These are phyloP conservation scores for Tubulanus polymorphus DNA, from an alignment of 2,888 invertebrate species.

Conservation along the genomic window DNA sequence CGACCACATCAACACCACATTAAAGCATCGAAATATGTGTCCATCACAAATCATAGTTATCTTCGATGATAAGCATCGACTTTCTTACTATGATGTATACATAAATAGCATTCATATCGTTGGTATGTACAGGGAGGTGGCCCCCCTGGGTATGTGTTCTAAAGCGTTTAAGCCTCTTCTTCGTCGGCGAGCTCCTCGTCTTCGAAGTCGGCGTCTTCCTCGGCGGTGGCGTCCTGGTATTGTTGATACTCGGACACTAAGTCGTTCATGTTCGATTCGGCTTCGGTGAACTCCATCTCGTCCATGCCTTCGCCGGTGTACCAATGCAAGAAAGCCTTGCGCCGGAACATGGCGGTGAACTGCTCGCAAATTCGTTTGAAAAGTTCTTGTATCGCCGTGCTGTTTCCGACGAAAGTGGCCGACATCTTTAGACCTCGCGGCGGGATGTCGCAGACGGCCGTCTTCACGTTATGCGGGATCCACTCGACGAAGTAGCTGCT, in stretches of 20 bases:
- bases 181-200: slow-evolving; percentile 9
- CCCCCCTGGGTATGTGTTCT: background rate
- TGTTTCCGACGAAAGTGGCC: slow-evolving; percentile 18
- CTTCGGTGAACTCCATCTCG: slow-evolving; percentile 95
- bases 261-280: slow-evolving; percentile 87
- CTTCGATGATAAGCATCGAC: no score
- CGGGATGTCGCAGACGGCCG: slow-evolving; percentile 84
- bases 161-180: slow-evolving; percentile 2
- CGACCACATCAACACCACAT: no score
- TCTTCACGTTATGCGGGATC: slow-evolving; percentile 89
- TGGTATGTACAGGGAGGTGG: no score
- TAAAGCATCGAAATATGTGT: no score
- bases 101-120: no score
- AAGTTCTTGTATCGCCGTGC: slow-evolving; percentile 30
- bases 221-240: slow-evolving; percentile 31
- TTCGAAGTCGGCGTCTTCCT: slow-evolving; percentile 6
- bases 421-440: slow-evolving; percentile 18
- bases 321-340: slow-evolving; percentile 97
- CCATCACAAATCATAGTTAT: no score
- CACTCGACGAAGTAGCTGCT: slow-evolving; percentile 75
- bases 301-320: slow-evolving; percentile 97
- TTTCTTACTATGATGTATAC: no score
- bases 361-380: slow-evolving; percentile 25
- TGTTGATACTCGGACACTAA: slow-evolving; percentile 45
- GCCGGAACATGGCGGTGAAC: slow-evolving; percentile 85